phyloP scores from a whole-genome alignment of 2,888 invertebrate species.

The Sminthurinus aureus region DNA sequence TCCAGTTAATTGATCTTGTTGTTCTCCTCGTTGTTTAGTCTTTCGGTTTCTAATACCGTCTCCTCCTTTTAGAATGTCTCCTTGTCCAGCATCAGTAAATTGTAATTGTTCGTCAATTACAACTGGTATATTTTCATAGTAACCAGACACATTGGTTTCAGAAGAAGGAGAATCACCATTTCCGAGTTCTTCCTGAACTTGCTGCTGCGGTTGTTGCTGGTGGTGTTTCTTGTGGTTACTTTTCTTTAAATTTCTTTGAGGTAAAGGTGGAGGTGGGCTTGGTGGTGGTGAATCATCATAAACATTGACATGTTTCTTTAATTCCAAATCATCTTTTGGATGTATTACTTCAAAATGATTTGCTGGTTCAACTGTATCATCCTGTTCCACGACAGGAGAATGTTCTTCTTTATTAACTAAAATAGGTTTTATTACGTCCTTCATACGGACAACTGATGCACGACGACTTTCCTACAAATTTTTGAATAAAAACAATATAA shows the following conservation, averaged over 20 bases:
- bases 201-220: not conserved
- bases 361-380: slow-evolving; percentile 61
- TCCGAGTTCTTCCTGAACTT: slow-evolving; percentile 19
- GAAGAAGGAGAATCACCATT: slow-evolving; percentile 28
- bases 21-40: slow-evolving; percentile 59
- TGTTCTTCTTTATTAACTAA: slow-evolving; percentile 77
- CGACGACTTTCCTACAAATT: slow-evolving; percentile 44
- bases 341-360: slow-evolving; percentile 82
- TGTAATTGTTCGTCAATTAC: slow-evolving; percentile 43
- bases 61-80: slow-evolving; percentile 32
- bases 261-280: slow-evolving; percentile 38
- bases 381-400: slow-evolving; percentile 65
- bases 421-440: slow-evolving; percentile 76
- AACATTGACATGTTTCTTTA: slow-evolving; percentile 63
- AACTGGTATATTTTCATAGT: slow-evolving; percentile 47
- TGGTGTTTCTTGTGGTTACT: slow-evolving; percentile 28
- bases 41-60: slow-evolving; percentile 28
- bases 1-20: slow-evolving; percentile 70
- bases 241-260: slow-evolving; percentile 24
- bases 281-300: slow-evolving; percentile 44
- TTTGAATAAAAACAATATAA: not conserved
- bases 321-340: slow-evolving; percentile 80
- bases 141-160: slow-evolving; percentile 18
- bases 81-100: slow-evolving; percentile 32
- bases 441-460: slow-evolving; percentile 41